Conservation (phyloP, 2,113 vertebrate genomes). For the Stomatorhinus ivindoensis region DNA sequence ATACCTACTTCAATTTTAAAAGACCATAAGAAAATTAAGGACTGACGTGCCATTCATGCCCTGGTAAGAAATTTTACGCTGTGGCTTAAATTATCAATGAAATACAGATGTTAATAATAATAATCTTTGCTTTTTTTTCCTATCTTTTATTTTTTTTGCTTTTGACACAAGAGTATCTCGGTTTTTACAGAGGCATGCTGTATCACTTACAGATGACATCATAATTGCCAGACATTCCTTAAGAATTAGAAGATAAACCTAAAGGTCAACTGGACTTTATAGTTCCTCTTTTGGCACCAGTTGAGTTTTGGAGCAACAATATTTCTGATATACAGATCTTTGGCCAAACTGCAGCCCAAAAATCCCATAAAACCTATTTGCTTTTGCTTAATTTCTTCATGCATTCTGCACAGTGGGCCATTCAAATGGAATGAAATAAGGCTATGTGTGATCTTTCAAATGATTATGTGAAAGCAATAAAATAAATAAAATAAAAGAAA, state of each 20-base stretch:
- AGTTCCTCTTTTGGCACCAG: conserved; percentile 32
- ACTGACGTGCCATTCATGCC: conserved; percentile 17
- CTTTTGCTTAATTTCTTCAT: background rate
- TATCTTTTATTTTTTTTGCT: background rate
- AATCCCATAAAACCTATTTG: conserved; percentile 29
- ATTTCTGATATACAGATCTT: conserved; percentile 46
- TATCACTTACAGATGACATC: conserved; percentile 40
- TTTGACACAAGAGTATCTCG: conserved; percentile 16
- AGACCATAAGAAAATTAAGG: conserved; percentile 11
- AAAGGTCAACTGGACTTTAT: conserved; percentile 50
- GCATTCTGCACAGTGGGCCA: background rate
- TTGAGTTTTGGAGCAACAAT: conserved; percentile 46
- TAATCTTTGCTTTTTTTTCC: conserved; percentile 1
- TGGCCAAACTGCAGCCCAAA: conserved; percentile 30
- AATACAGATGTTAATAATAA: background rate
- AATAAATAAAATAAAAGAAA: background rate
- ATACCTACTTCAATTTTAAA: background rate
- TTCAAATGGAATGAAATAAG: background rate
- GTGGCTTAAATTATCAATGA: conserved; percentile 12
- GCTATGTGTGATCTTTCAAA: background rate
- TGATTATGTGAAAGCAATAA: background rate
- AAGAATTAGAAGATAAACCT: conserved; percentile 52
- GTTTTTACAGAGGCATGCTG: conserved; percentile 38
- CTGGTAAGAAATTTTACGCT: conserved; percentile 24
- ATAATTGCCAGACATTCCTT: conserved; percentile 50